Conservation (phyloP, 2,797 vertebrate genomes). For the Mallotus villosus region DNA sequence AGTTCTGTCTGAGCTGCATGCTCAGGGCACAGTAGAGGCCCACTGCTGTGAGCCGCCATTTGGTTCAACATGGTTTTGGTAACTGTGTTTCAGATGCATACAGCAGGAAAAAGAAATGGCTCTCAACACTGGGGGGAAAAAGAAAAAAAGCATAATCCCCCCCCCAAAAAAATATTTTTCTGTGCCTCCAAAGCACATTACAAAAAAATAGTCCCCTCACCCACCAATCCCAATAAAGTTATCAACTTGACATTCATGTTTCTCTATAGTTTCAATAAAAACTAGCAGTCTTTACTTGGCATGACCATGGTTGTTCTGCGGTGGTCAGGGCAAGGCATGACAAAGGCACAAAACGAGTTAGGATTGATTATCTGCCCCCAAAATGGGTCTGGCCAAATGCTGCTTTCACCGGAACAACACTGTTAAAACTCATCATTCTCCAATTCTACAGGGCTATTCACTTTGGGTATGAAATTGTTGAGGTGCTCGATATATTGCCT, state of each 20-base stretch:
- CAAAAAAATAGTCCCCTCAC: constrained; percentile 6
- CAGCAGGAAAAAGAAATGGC: background rate
- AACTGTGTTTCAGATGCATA: background rate
- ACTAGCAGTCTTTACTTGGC: background rate
- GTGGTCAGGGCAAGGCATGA: constrained; percentile 16
- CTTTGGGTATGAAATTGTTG: background rate
- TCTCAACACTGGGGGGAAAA: constrained; percentile 5
- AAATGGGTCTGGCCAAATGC: constrained; percentile 16
- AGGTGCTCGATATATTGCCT: background rate
- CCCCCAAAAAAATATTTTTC: constrained; percentile 10
- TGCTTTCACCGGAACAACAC: background rate
- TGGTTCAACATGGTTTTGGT: constrained; percentile 25
- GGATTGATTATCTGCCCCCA: constrained; percentile 14
- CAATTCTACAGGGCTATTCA: background rate
- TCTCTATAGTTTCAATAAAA: background rate
- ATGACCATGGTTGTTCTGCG: background rate
- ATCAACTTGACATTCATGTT: constrained; percentile 7
- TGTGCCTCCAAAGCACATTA: constrained; percentile 1
- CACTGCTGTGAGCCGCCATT: constrained; percentile 11
- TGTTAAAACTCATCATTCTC: background rate
- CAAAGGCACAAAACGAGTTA: constrained; percentile 56
- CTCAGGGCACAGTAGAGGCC: constrained; percentile 41
- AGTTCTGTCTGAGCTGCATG: constrained; percentile 48
- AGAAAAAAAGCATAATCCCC: background rate
- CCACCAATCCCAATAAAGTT: constrained; percentile 19